Base-by-base conservation (phyloP, 2,797 vertebrate species). In the Cichlasoma orientale region DNA sequence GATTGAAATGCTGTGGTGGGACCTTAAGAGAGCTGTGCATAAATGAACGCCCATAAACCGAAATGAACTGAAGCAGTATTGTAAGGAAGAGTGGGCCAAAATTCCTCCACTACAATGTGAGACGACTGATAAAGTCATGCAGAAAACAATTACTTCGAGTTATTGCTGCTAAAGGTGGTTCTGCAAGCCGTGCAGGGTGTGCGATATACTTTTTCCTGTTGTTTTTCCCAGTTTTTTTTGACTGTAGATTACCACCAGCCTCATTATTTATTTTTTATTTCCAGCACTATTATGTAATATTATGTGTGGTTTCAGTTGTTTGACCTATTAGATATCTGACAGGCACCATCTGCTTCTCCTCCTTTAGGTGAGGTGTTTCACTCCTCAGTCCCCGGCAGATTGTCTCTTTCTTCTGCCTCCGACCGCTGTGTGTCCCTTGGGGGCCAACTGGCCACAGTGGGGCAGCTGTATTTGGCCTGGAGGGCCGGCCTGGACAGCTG, bases 401-500 rank as follows among this genome's bases (percentile, higher is more conserved):
- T 97, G 91, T 96, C 93, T 0, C 93, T 97, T 80, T 93, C 93
- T 1, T 97, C 94, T 0, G 98, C 98, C 7, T 95, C 87, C 4
- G 87, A 94, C 59, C 96, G 96, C 74, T 99, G 98, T 36, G 93
- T 86, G 59, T 94, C 95, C 63, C 94, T 93, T 3, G 97, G 96
- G 0, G 96, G 96, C 0, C 86, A 90, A 7, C 87, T 99, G 85
- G 97, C 98, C 54, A 98, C 97, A 0, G 96, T 97, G 1, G 98
- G 97, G 44, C 97, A 99, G 92, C 95, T 99, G 2, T 95, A 98
- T 87, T 87, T 98, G 88, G 98, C 98, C 0, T 99, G 97, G 98
- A 94, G 82, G 4, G 90, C 96, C 0, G 97, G 97, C 1, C 90
- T 99, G 85, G 96, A 99, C 88, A 96, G 94, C 83, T 99, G 98